Evolutionary conservation across 2,113 vertebrate species (phyloP).

Genomic region (Martes martes): DNA sequence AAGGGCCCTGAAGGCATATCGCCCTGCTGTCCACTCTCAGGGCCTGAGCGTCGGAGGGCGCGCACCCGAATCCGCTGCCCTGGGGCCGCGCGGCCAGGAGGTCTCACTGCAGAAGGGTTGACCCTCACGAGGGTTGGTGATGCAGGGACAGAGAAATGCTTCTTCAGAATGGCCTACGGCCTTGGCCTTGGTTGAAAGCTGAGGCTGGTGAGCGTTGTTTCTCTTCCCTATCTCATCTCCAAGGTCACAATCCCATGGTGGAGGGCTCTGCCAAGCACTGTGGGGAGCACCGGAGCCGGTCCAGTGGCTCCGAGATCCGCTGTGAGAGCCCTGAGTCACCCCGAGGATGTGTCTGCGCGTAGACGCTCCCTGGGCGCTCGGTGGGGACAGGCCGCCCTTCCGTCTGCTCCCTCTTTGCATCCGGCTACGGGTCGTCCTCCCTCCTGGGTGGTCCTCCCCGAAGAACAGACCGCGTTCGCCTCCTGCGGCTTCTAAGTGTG

Average conservation of each 20-base stretch:
- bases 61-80: neutral
- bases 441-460: neutral
- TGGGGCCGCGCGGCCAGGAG: neutral
- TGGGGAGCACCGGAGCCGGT: neutral
- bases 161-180: accelerated
- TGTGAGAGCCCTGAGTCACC: neutral
- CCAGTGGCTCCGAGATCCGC: neutral
- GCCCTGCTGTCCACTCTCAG: neutral
- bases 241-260: neutral
- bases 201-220: neutral
- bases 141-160: neutral
- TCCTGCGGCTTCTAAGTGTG: no score
- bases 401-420: neutral
- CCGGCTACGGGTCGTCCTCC: neutral
- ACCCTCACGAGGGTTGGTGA: neutral
- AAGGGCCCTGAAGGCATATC: neutral
- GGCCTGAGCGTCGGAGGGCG: neutral
- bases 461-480: neutral
- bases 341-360: neutral
- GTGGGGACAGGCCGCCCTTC: no score
- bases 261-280: neutral
- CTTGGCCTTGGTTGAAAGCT: neutral
- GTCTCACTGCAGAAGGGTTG: neutral
- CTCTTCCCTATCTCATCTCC: neutral
- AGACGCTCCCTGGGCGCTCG: neutral